These are phyloP conservation scores for Rhagonycha lutea DNA, from an alignment of 2,888 invertebrate genomes.

Conservation along the genomic window DNA sequence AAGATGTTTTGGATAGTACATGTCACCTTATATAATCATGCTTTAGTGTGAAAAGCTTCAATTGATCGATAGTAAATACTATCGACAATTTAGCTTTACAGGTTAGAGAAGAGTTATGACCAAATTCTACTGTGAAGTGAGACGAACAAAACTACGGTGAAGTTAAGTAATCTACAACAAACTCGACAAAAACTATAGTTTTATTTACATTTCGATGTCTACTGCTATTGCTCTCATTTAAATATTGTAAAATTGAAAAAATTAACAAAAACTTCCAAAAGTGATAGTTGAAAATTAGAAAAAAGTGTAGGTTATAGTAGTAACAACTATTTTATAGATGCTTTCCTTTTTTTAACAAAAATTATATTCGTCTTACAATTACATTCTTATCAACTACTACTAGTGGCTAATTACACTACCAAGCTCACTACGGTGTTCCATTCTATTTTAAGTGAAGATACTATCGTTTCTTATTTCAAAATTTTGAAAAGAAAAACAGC, in stretches of 20 bases:
- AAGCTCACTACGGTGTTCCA: not conserved
- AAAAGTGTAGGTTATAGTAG: not conserved
- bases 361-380: not conserved
- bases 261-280: not conserved
- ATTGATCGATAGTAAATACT: conserved; percentile 18
- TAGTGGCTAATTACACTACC: not conserved
- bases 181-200: conserved; percentile 27
- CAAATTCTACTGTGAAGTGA: conserved; percentile 38
- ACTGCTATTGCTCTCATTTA: conserved; percentile 43
- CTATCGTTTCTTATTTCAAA: not conserved
- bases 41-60: conserved; percentile 21
- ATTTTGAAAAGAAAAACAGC: conserved; percentile 2
- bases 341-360: not conserved
- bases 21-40: conserved; percentile 62
- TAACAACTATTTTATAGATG: not conserved
- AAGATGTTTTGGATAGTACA: conserved; percentile 71
- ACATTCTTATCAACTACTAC: not conserved
- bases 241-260: not conserved
- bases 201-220: conserved; percentile 21
- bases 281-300: not conserved
- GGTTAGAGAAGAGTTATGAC: conserved; percentile 23
- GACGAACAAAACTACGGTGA: conserved; percentile 42
- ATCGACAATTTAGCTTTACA: conserved; percentile 17
- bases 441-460: not conserved
- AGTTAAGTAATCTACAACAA: conserved; percentile 42